Conservation (phyloP, 2,888 invertebrate genomes). For the Napeogenes inachia region DNA sequence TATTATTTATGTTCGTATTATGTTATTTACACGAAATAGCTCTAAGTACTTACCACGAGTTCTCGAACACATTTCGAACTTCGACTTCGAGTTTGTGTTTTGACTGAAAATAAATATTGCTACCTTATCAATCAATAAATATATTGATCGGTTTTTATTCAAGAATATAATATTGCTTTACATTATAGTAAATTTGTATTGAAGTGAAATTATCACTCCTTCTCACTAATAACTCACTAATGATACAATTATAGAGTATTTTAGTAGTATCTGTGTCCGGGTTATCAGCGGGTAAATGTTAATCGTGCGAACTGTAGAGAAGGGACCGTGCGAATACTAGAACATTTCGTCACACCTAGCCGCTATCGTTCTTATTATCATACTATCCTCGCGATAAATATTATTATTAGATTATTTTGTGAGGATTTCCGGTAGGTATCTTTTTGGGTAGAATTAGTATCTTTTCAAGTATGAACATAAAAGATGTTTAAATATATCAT, state of each 20-base stretch:
- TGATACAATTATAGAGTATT: conserved; percentile 11
- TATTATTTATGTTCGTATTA: conserved; percentile 42
- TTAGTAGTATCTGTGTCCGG: conserved; percentile 27
- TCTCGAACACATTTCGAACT: neutral
- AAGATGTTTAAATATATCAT: too few relatives aligned
- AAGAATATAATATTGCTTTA: too few relatives aligned
- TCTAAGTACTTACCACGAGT: conserved; percentile 19
- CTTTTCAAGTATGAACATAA: too few relatives aligned
- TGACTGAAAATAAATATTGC: neutral
- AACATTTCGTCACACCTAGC: conserved; percentile 48
- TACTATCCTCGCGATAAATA: neutral
- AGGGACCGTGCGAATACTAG: conserved; percentile 60
- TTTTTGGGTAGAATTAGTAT: too few relatives aligned
- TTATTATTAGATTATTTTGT: neutral
- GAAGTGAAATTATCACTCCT: too few relatives aligned
- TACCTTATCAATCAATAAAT: too few relatives aligned
- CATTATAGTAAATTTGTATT: too few relatives aligned
- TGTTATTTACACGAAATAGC: conserved; percentile 41
- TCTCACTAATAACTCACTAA: too few relatives aligned
- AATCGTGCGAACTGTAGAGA: conserved; percentile 48
- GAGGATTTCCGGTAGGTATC: too few relatives aligned
- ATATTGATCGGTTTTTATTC: too few relatives aligned
- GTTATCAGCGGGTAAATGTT: conserved; percentile 43
- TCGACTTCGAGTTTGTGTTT: neutral
- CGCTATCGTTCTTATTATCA: conserved; percentile 3